Base-by-base conservation (phyloP, 2,888 invertebrate genomes). In the Athalia circularis region DNA sequence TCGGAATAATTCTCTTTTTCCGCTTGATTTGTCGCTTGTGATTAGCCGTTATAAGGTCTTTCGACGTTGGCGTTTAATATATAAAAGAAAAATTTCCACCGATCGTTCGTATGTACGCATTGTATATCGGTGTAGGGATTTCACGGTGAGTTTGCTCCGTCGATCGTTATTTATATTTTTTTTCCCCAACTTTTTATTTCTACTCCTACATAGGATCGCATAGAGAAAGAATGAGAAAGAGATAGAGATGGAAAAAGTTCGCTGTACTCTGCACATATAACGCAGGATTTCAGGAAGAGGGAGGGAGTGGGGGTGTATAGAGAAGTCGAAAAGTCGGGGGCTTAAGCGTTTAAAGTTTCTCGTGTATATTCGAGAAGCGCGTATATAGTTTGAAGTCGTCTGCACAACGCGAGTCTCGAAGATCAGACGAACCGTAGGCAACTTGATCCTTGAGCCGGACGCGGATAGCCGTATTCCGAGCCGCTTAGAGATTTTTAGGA, bases 381-480 rank as follows among this genome's bases (percentile, higher is more conserved):
- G 50, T 50, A 62, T n/a, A 29, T 9, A 5, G 47, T 67, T n/a
- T 48, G n/a, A 13, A 7, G n/a, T 15, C 48, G 15, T 48, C 59
- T 13, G 45, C 13, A 6, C 15, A 52, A 11, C 5, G 8, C 70
- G n/a, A 43, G 54, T 52, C 54, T 54, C 52, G 29, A 62, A 75
- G 75, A 75, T 75, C 75, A 75, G 75, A 75, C 75, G 75, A 45
- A 64, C 61, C 62, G 50, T 48, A 64, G 81, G 90, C 84, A 90
- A 90, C 86, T 87, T 86, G 89, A 89, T 89, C 88, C 84, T 84
- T 87, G 86, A 89, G 88, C 89, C 89, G 90, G 90, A 89, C 88
- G 87, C 86, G 82, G 83, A 87, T 87, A 87, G 87, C 86, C 85
- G 86, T 85, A 86, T 85, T 29, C 88, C 88, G 88, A 90, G 89